phyloP scores from a whole-genome alignment of 2,113 vertebrate species.

The Erinaceus europaeus region DNA sequence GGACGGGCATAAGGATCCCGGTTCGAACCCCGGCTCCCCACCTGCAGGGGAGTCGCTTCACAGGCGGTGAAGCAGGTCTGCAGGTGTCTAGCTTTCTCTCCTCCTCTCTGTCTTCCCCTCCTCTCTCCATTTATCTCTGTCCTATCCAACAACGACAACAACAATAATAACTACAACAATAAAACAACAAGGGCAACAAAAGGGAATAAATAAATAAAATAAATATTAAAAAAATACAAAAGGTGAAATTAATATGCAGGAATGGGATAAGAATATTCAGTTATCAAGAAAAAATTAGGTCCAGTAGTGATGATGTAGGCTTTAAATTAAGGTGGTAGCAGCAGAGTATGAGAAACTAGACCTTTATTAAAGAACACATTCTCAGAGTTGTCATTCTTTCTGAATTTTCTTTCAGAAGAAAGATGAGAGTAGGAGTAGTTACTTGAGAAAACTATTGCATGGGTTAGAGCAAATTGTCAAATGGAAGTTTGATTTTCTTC shows the following conservation, averaged over 20 bases:
- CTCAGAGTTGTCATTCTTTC: slow-evolving; percentile 10
- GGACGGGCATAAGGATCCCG: too few species aligned
- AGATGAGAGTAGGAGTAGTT: neutral
- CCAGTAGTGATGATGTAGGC: neutral
- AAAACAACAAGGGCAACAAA: too few species aligned
- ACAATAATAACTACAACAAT: too few species aligned
- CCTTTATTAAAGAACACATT: neutral
- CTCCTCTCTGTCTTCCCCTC: too few species aligned
- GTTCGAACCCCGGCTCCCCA: too few species aligned
- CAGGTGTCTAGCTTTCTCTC: too few species aligned
- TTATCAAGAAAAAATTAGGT: neutral
- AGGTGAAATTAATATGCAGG: too few species aligned
- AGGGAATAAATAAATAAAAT: too few species aligned
- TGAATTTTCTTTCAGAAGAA: slow-evolving; percentile 1
- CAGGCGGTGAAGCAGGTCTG: too few species aligned
- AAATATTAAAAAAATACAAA: neutral
- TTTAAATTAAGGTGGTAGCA: neutral
- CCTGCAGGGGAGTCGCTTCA: too few species aligned
- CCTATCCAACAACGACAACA: too few species aligned
- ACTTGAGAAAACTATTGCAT: neutral
- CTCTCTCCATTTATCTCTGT: too few species aligned
- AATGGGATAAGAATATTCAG: neutral
- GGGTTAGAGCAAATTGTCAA: neutral
- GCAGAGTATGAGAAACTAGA: neutral
- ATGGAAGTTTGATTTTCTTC: neutral